Evolutionary conservation across 2,797 vertebrate genomes (phyloP).

Genomic region (Rhinatrema bivittatum): DNA sequence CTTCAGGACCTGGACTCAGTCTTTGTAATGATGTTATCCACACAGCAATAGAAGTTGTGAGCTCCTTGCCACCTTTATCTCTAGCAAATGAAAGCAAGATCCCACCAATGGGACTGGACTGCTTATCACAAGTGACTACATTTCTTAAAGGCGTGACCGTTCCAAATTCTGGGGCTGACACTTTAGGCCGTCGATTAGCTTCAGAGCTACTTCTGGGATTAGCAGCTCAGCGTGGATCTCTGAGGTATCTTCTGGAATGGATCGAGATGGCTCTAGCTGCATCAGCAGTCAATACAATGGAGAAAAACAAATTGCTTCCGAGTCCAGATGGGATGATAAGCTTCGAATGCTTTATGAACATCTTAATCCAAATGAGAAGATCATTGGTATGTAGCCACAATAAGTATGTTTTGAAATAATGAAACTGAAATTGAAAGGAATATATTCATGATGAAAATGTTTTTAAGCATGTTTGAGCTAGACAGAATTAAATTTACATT

Average conservation of each 20-base stretch:
- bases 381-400: conserved; percentile 71
- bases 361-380: conserved; percentile 93
- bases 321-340: conserved; percentile 87
- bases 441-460: background rate
- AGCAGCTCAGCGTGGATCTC: conserved; percentile 87
- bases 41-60: conserved; percentile 93
- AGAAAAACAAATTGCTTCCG: conserved; percentile 64
- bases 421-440: conserved; percentile 2
- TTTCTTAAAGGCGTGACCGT: conserved; percentile 95
- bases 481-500: too few species aligned
- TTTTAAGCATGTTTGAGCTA: too few species aligned
- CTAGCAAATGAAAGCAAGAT: conserved; percentile 98
- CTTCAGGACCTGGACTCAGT: conserved; percentile 69
- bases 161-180: conserved; percentile 91
- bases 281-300: conserved; percentile 80
- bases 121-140: conserved; percentile 88
- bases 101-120: conserved; percentile 94
- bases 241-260: conserved; percentile 94
- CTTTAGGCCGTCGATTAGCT: conserved; percentile 82
- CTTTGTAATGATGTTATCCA: conserved; percentile 95
- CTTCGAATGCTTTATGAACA: conserved; percentile 96
- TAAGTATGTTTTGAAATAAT: conserved; percentile 2
- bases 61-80: conserved; percentile 88
- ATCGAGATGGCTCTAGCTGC: conserved; percentile 95
- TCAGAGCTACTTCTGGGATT: conserved; percentile 88